Percentiles rank a stretch among this genome's conserved stretches.
Evolutionary conservation across 2,113 vertebrate genomes (phyloP).

Genomic region (Riparia riparia): DNA sequence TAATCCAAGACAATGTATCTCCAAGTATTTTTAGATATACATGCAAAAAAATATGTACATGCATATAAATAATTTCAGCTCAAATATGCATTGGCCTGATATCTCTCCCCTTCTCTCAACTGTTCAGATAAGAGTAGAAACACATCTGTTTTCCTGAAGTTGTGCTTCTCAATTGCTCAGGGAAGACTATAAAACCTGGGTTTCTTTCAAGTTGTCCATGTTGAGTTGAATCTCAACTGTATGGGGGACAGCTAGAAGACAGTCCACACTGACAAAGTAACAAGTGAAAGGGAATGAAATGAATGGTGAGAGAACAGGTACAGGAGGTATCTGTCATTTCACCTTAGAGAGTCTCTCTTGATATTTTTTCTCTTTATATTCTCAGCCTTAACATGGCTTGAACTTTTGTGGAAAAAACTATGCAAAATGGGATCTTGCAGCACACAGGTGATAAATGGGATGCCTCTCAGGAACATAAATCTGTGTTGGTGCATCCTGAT

Average conservation of each 20-base stretch:
- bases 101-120: not conserved
- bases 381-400: not conserved
- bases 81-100: not conserved
- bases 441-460: not conserved
- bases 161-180: not conserved
- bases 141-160: not conserved
- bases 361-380: slow-evolving; percentile 5
- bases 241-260: not conserved
- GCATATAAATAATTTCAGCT: not conserved
- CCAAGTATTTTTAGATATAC: not conserved
- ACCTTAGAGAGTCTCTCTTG: not conserved
- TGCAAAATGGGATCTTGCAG: slow-evolving; percentile 5
- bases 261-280: not conserved
- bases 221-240: not conserved
- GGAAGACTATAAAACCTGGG: not conserved
- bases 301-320: not conserved
- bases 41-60: not conserved
- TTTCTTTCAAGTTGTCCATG: not conserved
- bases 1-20: not conserved
- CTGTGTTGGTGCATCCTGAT: slow-evolving; percentile 37
- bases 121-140: not conserved
- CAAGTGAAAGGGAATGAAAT: not conserved
- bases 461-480: slow-evolving; percentile 33
- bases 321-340: not conserved
- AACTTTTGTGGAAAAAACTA: slow-evolving; percentile 12